A percentile compares a stretch with the other conserved stretches of the same genome.
phyloP scores from a whole-genome alignment of 2,113 vertebrate genomes.

The Nibea albiflora region DNA sequence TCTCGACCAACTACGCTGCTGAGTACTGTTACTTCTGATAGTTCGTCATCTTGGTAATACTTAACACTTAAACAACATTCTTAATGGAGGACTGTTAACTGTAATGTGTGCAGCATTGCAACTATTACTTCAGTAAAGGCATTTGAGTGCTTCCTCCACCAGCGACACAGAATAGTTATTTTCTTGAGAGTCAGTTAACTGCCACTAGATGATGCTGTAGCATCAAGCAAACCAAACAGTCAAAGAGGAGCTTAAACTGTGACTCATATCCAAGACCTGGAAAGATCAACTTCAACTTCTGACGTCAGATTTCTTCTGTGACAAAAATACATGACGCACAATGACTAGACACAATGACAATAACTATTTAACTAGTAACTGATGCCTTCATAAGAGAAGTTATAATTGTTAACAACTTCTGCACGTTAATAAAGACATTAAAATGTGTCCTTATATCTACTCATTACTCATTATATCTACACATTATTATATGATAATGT shows the following conservation, averaged over 20 bases:
- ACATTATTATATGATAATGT: too few species aligned
- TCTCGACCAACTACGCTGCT: too few species aligned
- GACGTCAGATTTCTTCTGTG: too few species aligned
- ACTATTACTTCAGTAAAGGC: neutral
- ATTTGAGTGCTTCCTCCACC: neutral
- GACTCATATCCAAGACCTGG: neutral
- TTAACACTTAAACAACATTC: too few species aligned
- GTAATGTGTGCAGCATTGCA: neutral
- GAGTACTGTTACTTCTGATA: neutral
- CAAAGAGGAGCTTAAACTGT: neutral
- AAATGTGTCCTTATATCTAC: too few species aligned
- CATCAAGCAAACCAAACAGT: neutral
- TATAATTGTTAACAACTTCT: too few species aligned
- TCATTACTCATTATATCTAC: too few species aligned
- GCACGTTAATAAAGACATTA: too few species aligned
- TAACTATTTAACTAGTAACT: too few species aligned
- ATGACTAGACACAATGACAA: too few species aligned
- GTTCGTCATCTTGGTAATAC: neutral
- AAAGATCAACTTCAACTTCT: neutral
- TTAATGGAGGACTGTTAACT: neutral
- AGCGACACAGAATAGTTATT: neutral
- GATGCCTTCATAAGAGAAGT: too few species aligned
- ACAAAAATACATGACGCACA: neutral
- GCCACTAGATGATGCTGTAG: slow-evolving; percentile 62
- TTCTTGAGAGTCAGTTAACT: neutral